Evolutionary conservation across 2,888 invertebrate genomes (phyloP), one percentile per base, ranked within the genome.

Genomic region (Stenichneumon culpator): DNA sequence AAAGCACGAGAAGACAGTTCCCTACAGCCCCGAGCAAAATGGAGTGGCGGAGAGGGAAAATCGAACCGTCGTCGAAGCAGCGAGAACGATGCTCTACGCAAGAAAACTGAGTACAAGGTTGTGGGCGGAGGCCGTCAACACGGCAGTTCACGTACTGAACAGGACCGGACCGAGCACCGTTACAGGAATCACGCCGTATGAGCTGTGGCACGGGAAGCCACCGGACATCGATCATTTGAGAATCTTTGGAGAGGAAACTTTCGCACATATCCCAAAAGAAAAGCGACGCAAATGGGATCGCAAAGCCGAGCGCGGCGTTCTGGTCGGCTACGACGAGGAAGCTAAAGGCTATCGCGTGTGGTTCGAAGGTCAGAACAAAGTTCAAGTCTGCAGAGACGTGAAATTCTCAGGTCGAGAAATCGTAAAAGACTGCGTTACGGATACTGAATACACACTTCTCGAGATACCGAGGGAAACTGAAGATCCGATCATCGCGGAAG

Each of bases 111-210:
- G 86, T 16, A 72, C 25, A 14, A 52, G 32, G 5, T 84, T 90
- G 28, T 93, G 92, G 92, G 90, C 89, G 0, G 92, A 93, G 80
- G 83, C 73, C 39, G 83, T 11, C n/a, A 77, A 60, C 57, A 74
- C 88, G 0, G 79, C 72, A 2, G 54, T 52, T 1, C 44, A 79
- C 44, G 11, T 82, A 0, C 28, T 72, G 1, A 83, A 79, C 32
- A 47, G 65, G 16, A 60, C 65, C 3, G 73, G 80, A n/a, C 82
- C 84, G 2, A 84, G 79, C 16, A 70, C 39, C 0, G 36, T 47
- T 1, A 22, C 57, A 9, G 67, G 28, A n/a, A n/a, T n/a, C n/a
- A 73, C 84, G 2, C 79, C 82, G 0, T 79, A 25, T 9, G 84
- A 84, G 68, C 2, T 67, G 0, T 86, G 82, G 84, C 2, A 22